These are phyloP conservation scores for Trachymyrmex septentrionalis DNA, from an alignment of 1,140 invertebrate genomes.

Conservation along the genomic window DNA sequence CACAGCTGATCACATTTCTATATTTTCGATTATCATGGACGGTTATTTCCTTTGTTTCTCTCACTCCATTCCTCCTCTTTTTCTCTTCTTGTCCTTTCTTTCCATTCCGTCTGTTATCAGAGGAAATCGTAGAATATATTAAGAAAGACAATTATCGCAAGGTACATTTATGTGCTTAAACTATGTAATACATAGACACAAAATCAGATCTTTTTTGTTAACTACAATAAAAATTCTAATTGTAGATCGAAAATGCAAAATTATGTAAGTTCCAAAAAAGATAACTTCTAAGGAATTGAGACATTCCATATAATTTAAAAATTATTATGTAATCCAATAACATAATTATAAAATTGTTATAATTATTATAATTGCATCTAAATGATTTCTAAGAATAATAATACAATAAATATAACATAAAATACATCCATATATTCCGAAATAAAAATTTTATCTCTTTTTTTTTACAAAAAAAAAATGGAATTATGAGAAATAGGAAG, in stretches of 20 bases:
- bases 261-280: constrained; percentile 8
- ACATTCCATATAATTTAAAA: neutral
- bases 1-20: constrained; percentile 9
- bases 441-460: neutral
- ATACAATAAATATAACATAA: neutral
- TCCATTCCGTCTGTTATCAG: neutral
- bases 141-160: constrained; percentile 42
- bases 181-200: constrained; percentile 49
- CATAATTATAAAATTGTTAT: neutral
- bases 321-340: neutral
- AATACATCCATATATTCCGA: neutral
- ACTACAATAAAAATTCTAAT: constrained; percentile 7
- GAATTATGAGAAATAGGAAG: neutral
- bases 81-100: neutral
- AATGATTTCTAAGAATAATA: neutral
- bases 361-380: neutral
- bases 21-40: constrained; percentile 63
- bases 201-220: constrained; percentile 8
- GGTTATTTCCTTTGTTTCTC: constrained; percentile 54
- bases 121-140: constrained; percentile 35
- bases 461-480: neutral
- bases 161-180: constrained; percentile 34
- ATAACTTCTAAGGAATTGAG: neutral
- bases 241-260: constrained; percentile 31
- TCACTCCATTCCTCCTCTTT: neutral